These are phyloP conservation scores for Cryptoblepharus egeriae DNA, from an alignment of 2,797 vertebrate species.

Conservation along the genomic window DNA sequence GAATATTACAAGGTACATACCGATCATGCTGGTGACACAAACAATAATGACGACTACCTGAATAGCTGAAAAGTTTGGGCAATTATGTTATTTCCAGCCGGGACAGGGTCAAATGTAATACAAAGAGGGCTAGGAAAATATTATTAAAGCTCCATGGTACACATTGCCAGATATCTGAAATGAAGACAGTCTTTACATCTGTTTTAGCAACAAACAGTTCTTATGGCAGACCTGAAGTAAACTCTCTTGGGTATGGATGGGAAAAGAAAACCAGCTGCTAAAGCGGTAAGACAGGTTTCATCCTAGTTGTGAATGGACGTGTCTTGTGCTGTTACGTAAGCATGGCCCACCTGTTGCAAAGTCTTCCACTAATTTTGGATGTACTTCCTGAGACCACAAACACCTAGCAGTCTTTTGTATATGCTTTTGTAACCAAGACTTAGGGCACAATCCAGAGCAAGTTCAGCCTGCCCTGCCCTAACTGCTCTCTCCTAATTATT, in stretches of 20 bases:
- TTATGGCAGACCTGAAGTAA: constrained; percentile 50
- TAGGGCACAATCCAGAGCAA: no score
- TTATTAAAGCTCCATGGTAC: constrained; percentile 38
- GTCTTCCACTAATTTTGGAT: constrained; percentile 23
- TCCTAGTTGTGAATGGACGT: constrained; percentile 26
- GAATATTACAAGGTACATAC: constrained; percentile 72
- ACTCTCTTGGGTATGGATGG: constrained; percentile 10
- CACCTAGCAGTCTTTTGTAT: not conserved
- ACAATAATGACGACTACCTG: constrained; percentile 64
- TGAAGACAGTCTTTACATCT: constrained; percentile 56
- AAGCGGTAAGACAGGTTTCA: constrained; percentile 38
- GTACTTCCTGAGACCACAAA: constrained; percentile 25
- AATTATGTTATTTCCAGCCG: constrained; percentile 55
- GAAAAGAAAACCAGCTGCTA: constrained; percentile 5
- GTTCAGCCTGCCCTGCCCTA: no score
- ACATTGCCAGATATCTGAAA: constrained; percentile 62
- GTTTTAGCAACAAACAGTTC: constrained; percentile 60
- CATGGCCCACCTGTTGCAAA: not conserved
- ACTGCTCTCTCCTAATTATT: no score
- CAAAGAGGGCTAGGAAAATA: constrained; percentile 60
- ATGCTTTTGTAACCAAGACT: not conserved
- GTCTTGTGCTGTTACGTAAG: constrained; percentile 9
- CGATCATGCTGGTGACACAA: constrained; percentile 65
- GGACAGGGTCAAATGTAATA: constrained; percentile 47
- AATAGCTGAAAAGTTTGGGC: constrained; percentile 66